Evolutionary conservation across 2,113 vertebrate genomes (phyloP).

Genomic region (Gallinago jamesoni): DNA sequence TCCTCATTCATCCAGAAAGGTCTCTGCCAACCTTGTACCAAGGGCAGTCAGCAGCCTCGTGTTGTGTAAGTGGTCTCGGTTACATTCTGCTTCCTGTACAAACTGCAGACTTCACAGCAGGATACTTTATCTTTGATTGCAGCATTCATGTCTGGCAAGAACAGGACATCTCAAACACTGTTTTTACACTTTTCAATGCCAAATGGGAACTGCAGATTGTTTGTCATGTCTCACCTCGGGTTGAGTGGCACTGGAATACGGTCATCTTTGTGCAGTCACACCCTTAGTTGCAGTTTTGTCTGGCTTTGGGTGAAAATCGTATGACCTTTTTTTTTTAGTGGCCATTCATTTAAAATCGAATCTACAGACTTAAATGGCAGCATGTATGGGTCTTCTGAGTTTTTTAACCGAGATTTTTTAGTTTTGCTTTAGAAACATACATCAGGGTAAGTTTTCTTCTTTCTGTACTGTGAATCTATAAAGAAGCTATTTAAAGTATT

Average conservation of each 20-base stretch:
- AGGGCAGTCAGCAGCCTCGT: conserved; percentile 14
- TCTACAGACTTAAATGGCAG: background rate
- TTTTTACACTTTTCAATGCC: conserved; percentile 45
- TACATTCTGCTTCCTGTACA: background rate
- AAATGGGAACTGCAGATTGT: conserved; percentile 17
- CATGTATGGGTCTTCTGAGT: background rate
- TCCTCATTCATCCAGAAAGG: background rate
- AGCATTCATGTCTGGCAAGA: conserved; percentile 49
- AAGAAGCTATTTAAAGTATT: background rate
- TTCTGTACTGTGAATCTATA: background rate
- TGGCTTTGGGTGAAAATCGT: background rate
- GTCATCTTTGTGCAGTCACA: background rate
- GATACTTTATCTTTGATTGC: conserved; percentile 16
- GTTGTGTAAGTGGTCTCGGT: conserved; percentile 33
- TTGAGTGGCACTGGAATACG: background rate
- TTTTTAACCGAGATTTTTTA: background rate
- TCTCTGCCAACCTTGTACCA: conserved; percentile 36
- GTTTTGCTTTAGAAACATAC: background rate
- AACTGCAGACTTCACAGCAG: conserved; percentile 31
- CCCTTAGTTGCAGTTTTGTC: background rate
- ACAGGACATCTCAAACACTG: conserved; percentile 15
- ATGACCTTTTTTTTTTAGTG: background rate
- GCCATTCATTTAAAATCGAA: background rate
- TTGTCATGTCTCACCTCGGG: background rate
- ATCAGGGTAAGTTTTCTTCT: background rate